Base-by-base conservation (phyloP, 2,888 invertebrate genomes). In the Antheraea assamensis region DNA sequence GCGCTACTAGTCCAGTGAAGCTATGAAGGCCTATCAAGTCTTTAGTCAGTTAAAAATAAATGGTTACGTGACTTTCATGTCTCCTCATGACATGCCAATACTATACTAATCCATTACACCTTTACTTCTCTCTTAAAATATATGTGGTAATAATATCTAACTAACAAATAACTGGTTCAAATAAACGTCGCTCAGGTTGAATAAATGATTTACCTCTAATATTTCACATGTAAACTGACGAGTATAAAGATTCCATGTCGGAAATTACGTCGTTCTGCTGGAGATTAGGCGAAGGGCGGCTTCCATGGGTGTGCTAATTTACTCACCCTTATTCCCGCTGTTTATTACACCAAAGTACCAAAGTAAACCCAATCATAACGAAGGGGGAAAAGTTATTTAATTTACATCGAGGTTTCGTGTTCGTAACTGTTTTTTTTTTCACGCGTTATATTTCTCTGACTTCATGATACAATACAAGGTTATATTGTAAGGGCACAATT, bases 261-360 rank as follows among this genome's bases (percentile, higher is more conserved):
- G 80, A 82, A 79, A 83, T 82, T 82, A 79, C 80, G 71, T 72
- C 73, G 78, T 78, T 78, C 74, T 75, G 72, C 74, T 74, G 71
- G 74, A 81, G 78, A 82, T 83, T 79, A 79, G 80, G 76, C 42
- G 55, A 52, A 66, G 71, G 55, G 74, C 66, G 73, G 70, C 70
- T 73, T 78, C n/a, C 70, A 52, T 70, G 74, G 76, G 71, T 66
- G 74, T 64, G 70, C 71, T 70, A 77, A 80, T 76, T 78, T 73
- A 73, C 76, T 70, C 72, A 72, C 73, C 75, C 75, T 77, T 77
- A 74, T 73, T 71, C 68, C 74, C 70, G 24, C 75, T 75, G 76
- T 78, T 71, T 72, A 74, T 78, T 74, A 70, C 74, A 31, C 13
- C 31, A 21, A 71, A 71, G 35, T 58, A 71, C 71, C 35, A n/a